Base-by-base conservation (phyloP, 2,888 invertebrate species). In the Stenichneumon culpator region DNA sequence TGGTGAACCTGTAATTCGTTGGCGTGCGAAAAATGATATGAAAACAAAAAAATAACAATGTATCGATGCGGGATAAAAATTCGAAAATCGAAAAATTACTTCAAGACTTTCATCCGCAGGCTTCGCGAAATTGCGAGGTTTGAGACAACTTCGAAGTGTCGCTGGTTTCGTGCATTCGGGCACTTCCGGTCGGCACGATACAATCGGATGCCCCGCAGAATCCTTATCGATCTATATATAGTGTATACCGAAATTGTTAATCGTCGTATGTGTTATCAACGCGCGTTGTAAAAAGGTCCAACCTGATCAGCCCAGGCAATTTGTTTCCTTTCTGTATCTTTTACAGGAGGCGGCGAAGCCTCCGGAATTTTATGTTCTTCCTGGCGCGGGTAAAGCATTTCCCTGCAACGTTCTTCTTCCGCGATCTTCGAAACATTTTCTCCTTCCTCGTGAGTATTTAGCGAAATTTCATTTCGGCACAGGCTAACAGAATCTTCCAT, bases 281-380 rank as follows among this genome's bases (percentile, higher is more conserved):
- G 4, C 11, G 19, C 19, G 7, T 52, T 60, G 16, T 57, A 84
- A 39, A 25, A 50, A 67, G 44, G 32, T 79, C 86, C 74, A 25
- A 89, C 88, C 85, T 88, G 87, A 84, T 89, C 89, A 25, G 87
- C 74, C 91, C 89, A 91, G 39, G 79, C 85, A 63, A 91, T 79
- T 81, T 86, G 86, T 54, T 83, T 85, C 50, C 68, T 79, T 22
- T 84, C 83, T 1, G 32, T 1, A 1, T 28, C 32, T 63, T 32
- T 14, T 0, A 28, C 2, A 16, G 60, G 60, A 28, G 78, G 28
- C 0, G 57, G 16, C 57, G 11, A n/a, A 0, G 22, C 11, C 19
- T 72, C 44, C 19, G 57, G 25, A 54, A 36, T 70, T 6, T 60
- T 47, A n/a, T 6, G n/a, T 4, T 65, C 63, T 25, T 16, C 39